Evolutionary conservation across 2,113 vertebrate species (phyloP), one percentile per base, ranked within the genome.

Genomic region (Sceloporus tristichus): DNA sequence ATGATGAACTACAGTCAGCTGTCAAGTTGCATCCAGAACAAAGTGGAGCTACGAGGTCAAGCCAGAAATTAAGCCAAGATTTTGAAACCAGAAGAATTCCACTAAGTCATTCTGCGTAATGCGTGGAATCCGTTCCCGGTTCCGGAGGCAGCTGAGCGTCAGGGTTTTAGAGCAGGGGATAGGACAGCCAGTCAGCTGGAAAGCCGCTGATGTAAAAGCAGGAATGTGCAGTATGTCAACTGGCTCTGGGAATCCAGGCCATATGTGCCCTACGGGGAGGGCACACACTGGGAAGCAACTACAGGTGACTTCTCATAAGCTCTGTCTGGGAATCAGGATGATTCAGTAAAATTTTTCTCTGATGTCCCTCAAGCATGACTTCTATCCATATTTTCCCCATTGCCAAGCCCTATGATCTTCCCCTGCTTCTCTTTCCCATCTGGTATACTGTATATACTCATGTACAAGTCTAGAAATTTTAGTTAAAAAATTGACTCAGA

Each of bases 211-310:
- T 40, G 73, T 56, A 77, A 76, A 77, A 65, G 71, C 54, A 59
- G 83, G 71, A 75, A 85, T 85, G 74, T 42, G 38, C 38, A 66
- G 56, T 48, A 48, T 74, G 76, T 70, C 85, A 85, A 82, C 7
- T 34, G n/a, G 21, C 34, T 71, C 82, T 29, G 2, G 56, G 75
- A 78, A 70, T 79, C 65, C 9, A n/a, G 62, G 76, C 62, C 16
- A 19, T 1, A 11, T 29, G 11, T 5, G 13, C 76, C 62, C 76
- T 79, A 75, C 14, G 11, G 75, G 62, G 19, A 68, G 59, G 84
- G 73, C 73, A 42, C 56, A 77, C 14, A 5, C 14, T 66, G 62
- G 27, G 19, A 68, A 54, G 48, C 19, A 8, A 59, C 3, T 19
- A 56, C 73, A 77, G 73, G 25, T 65, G 53, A 38, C 38, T 48